phyloP scores from a whole-genome alignment of 2,113 vertebrate genomes.

The Heterocephalus glaber region DNA sequence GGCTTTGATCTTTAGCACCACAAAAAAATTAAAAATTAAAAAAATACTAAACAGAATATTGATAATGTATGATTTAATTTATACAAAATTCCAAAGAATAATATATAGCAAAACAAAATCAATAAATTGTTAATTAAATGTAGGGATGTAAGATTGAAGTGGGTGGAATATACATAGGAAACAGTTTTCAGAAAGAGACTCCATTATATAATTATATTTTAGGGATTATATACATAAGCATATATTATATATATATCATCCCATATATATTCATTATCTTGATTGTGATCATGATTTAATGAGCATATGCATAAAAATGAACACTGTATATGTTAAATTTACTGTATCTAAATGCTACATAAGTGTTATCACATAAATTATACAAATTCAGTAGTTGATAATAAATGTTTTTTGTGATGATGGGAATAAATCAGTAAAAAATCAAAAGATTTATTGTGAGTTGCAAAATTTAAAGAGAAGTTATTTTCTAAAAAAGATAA shows the following conservation, averaged over 20 bases:
- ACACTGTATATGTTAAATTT: not conserved
- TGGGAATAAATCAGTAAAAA: not conserved
- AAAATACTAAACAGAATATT: not conserved
- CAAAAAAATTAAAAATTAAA: not conserved
- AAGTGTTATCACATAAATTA: not conserved
- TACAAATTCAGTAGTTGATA: not conserved
- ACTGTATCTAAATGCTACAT: not conserved
- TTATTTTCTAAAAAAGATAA: not conserved
- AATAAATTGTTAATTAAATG: not conserved
- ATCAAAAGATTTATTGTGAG: not conserved
- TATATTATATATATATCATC: not conserved
- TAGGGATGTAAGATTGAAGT: too few relatives aligned
- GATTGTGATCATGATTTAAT: not conserved
- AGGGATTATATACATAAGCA: not conserved
- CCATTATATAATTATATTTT: not conserved
- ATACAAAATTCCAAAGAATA: not conserved
- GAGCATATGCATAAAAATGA: not conserved
- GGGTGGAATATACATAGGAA: not conserved
- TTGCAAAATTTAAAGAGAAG: not conserved
- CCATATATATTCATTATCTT: not conserved
- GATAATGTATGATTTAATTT: not conserved
- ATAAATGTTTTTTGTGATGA: not conserved
- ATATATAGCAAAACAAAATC: not conserved
- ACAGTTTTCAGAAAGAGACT: not conserved
- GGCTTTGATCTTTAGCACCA: not conserved